Conservation (phyloP, 1,140 invertebrate genomes). For the Andrena cerasifolii region DNA sequence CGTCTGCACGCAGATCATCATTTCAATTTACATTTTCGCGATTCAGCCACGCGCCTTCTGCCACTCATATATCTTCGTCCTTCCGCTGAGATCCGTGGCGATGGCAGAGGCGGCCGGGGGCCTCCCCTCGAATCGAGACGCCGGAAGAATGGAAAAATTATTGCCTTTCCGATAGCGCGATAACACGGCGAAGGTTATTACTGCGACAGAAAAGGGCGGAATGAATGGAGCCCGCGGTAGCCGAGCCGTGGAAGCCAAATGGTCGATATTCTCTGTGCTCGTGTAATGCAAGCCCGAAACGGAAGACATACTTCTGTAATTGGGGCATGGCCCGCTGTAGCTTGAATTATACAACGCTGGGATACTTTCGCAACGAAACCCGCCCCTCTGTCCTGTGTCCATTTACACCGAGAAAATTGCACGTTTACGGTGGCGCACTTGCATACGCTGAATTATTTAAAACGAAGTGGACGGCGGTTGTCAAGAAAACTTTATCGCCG, state of each 20-base stretch:
- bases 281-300: constrained; percentile 47
- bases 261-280: constrained; percentile 17
- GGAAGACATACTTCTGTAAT: constrained; percentile 47
- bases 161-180: constrained; percentile 18
- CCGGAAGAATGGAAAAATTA: constrained; percentile 46
- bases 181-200: constrained; percentile 36
- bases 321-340: constrained; percentile 32
- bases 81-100: constrained; percentile 42
- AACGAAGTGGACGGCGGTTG: neutral
- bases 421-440: neutral
- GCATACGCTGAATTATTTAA: neutral
- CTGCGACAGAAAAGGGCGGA: constrained; percentile 11
- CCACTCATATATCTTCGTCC: constrained; percentile 38
- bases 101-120: neutral
- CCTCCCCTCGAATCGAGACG: constrained; percentile 7
- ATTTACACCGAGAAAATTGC: neutral
- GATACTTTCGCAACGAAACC: constrained; percentile 24
- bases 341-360: constrained; percentile 31
- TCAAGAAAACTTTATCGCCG: neutral
- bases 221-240: constrained; percentile 11
- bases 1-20: constrained; percentile 44
- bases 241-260: neutral
- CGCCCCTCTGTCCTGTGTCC: neutral
- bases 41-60: constrained; percentile 9
- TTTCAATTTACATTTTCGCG: constrained; percentile 62